Evolutionary conservation across 2,797 vertebrate species (phyloP).

Genomic region (Aotus griseimembra): DNA sequence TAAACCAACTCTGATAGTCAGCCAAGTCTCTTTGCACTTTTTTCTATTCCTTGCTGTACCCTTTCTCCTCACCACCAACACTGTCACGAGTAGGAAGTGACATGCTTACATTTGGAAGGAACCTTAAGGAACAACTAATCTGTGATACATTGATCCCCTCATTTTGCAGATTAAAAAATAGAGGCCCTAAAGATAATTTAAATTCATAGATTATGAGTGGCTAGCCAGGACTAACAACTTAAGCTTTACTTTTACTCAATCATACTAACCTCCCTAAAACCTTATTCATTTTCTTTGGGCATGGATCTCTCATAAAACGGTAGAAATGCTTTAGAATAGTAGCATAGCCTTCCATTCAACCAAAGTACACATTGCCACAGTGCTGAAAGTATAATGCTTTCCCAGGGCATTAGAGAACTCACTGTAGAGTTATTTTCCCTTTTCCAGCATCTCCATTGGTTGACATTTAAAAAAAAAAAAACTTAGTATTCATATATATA

Average conservation of each 20-base stretch:
- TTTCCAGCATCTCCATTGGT: background rate
- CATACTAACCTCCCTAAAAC: background rate
- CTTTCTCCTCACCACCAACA: background rate
- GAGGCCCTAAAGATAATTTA: background rate
- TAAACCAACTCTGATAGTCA: background rate
- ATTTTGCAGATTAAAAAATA: background rate
- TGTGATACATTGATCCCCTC: background rate
- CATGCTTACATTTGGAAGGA: constrained; percentile 11
- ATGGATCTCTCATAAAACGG: background rate
- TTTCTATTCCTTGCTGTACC: background rate
- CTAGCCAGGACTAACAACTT: background rate
- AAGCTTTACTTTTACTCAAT: background rate
- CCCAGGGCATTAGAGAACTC: background rate
- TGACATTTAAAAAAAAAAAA: background rate
- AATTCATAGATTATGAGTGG: background rate
- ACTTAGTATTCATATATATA: background rate
- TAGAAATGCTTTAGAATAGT: background rate
- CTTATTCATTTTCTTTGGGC: background rate
- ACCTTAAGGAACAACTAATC: background rate
- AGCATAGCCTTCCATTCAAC: background rate
- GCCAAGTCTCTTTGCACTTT: background rate
- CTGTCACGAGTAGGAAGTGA: background rate
- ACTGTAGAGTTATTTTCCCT: background rate
- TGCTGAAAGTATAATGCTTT: background rate
- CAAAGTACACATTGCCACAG: background rate